These are phyloP conservation scores for Kryptolebias ocellatus DNA, from an alignment of 2,797 vertebrate genomes.

Conservation along the genomic window DNA sequence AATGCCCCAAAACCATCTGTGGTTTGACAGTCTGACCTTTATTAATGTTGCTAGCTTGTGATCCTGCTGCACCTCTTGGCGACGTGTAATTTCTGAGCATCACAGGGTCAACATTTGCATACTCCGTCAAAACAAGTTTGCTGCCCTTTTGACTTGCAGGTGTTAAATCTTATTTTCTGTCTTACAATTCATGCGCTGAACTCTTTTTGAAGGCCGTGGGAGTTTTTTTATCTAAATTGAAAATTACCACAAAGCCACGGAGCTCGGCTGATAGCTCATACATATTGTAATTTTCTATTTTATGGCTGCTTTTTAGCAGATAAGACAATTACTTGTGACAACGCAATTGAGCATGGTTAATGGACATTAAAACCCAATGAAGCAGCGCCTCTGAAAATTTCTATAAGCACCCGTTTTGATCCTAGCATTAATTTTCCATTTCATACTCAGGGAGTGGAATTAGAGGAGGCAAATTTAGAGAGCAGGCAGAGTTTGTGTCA, in stretches of 20 bases:
- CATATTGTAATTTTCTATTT: constrained; percentile 78
- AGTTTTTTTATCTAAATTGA: constrained; percentile 79
- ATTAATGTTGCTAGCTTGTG: constrained; percentile 26
- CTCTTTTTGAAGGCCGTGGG: constrained; percentile 44
- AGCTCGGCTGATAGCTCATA: constrained; percentile 64
- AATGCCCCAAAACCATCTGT: constrained; percentile 46
- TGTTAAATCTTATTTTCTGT: constrained; percentile 56
- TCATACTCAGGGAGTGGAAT: constrained; percentile 66
- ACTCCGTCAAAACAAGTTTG: constrained; percentile 57
- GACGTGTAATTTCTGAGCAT: constrained; percentile 35
- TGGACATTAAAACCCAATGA: constrained; percentile 77
- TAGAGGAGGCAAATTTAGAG: constrained; percentile 61
- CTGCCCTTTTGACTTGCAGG: constrained; percentile 57
- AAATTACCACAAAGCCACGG: constrained; percentile 72
- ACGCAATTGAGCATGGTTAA: constrained; percentile 81
- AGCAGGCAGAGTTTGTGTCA: constrained; percentile 56
- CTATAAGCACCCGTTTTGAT: constrained; percentile 71
- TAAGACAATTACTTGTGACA: constrained; percentile 84
- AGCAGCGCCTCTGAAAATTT: constrained; percentile 65
- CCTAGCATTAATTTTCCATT: constrained; percentile 70
- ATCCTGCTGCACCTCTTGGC: constrained; percentile 25
- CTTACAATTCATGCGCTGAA: constrained; percentile 44
- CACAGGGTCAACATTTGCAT: constrained; percentile 58
- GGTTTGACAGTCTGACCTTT: constrained; percentile 65
- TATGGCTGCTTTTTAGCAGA: constrained; percentile 77